Base-by-base conservation (phyloP, 1,140 invertebrate genomes). In the Gonatopus flavifemur region DNA sequence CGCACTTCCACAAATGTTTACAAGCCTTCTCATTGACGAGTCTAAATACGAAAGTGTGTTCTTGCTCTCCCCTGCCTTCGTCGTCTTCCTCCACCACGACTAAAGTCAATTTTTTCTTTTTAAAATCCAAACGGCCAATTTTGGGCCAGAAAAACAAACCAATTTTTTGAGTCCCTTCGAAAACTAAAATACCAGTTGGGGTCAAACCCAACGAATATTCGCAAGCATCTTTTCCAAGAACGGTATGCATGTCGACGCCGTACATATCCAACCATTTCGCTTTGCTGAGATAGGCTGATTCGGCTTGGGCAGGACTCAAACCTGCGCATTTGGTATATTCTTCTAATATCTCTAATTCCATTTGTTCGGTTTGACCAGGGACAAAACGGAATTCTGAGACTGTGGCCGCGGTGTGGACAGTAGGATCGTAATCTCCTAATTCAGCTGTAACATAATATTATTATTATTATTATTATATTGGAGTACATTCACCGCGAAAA, bases 1-100 rank as follows among this genome's bases (percentile, higher is more conserved):
- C 96, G 82, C 96, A 98, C 77, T 99, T 99, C 97, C 98, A 99
- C 50, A 99, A 79, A 78, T 99, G 96, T 77, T 99, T 99, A 72
- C 94, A 96, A 0, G 96, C 96, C 72, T 98, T 97, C 73, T 98
- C 94, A 72, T 96, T 98, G 31, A 90, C 86, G 42, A 98, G 75
- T 38, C 90, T 83, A 57, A 77, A 84, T 9, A 77, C 73, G 74
- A 96, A 96, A 1, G 93, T 95, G 66, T 96, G 93, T 67, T 96
- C 93, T 64, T 95, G 91, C 72, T 96, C 92, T 5, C 76, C 72
- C 32, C 87, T 78, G 0, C 92, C 93, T 70, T 94, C 91, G 64
- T 98, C 95, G 70, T 97, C 94, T 76, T 98, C 95, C 77, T 98
- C 95, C 15, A 96, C 93, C 6, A 98, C 95, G 41, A 96, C 89